Evolutionary conservation across 2,113 vertebrate genomes (phyloP), one percentile per base, ranked within the genome.

Genomic region (Oncorhynchus tshawytscha): DNA sequence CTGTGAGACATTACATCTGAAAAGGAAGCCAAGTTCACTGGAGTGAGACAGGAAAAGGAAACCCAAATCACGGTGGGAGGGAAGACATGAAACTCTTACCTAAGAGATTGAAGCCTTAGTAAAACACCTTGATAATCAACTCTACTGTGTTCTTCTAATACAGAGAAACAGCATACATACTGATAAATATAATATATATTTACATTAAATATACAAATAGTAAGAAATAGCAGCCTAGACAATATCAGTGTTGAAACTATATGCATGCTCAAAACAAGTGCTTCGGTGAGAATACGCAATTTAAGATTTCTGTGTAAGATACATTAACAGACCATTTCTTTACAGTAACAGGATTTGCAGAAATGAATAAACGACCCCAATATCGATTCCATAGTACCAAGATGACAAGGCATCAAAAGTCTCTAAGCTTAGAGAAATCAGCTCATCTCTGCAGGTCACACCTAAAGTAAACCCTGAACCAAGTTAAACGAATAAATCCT

Each of bases 221-320:
- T 93, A 92, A 91, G 92, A 92, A 94, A 94, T 94, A 94, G 93
- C 93, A 94, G 93, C 93, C 91, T 94, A 94, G 86, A 89, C 88
- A 92, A 90, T 91, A 75, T 83, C 84, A 93, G 92, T 94, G 91
- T 92, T 91, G 90, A 92, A 90, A 92, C 91, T 92, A 92, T 90
- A 90, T 79, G 90, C 89, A 89, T 92, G 91, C 91, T 91, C 86
- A 88, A 91, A 92, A 90, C 88, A 94, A 93, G 93, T 94, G 93
- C 92, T 92, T 92, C 87, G 70, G 60, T 88, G 86, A 92, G 90
- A 90, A 83, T 74, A 82, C 72, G 83, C 79, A 31, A 75, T 71
- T 84, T 81, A 78, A 83, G 85, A 91, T 72, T 66, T 82, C 84
- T 88, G 87, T 85, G 87, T 86, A 86, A 70, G 70, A 82, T 81